Base-by-base conservation (phyloP, 2,888 invertebrate genomes). In the Tillus elongatus region DNA sequence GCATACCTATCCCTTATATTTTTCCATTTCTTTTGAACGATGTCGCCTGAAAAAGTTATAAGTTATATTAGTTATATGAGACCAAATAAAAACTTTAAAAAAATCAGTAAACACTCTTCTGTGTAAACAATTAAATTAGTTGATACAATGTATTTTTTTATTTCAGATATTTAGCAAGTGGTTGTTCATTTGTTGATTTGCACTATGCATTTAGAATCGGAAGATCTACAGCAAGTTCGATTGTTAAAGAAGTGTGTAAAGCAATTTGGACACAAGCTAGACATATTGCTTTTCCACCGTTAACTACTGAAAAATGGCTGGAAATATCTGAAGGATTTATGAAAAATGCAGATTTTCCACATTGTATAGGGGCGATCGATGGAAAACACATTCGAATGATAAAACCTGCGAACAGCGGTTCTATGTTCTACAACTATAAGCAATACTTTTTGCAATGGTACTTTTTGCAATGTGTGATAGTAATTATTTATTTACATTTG, bases 361-460 rank as follows among this genome's bases (percentile, higher is more conserved):
- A 54, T 31, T 46, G 43, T 27, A 35, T 46, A 19, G 43, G 43
- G 2, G 37, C 40, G 3, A 40, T 57, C 10, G 54, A 54, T 39
- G 56, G 55, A 11, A 52, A 52, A 39, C 51, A 54, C 38, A 44
- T 54, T 8, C 39, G 49, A 48, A 47, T 42, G 46, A 50, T 43
- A 16, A 35, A 43, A 34, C 49, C 51, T 30, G 35, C 41, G 33
- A 42, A 53, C 47, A 48, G 47, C 35, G 56, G 53, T 4, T 52
- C 52, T 31, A 39, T 44, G 42, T 51, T 46, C 40, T 50, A 45
- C 41, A 52, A 53, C 36, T 50, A 52, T 37, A 53, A 51, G 47
- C 30, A 46, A 32, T 50, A 37, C 38, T 48, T 49, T 50, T 54
- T n/a, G n/a, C 52, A 33, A 53, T 44, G 34, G 53, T 52, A 16